Evolutionary conservation across 2,113 vertebrate species (phyloP), one percentile per base, ranked within the genome.

Genomic region (Rhea americana): DNA sequence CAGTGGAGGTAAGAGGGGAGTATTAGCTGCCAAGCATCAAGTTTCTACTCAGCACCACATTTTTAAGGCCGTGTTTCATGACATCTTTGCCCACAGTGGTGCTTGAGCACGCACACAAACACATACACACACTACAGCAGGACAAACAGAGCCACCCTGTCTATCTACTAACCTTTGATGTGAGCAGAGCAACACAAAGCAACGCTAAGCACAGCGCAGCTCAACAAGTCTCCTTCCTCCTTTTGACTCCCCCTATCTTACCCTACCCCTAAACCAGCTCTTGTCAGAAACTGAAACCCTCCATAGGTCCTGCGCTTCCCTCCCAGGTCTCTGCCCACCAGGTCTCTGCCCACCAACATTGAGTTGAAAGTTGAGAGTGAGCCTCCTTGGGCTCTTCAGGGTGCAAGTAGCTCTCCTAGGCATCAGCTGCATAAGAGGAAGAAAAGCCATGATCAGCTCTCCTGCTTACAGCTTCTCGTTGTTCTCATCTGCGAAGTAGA

Each of bases 401-500:
- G 39, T 1, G 2, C 30, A 0, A 7, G 11, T 1, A 5, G 73
- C 73, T 90, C 68, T 81, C 55, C 61, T 7, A 9, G 72, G 37
- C 55, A 65, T 17, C 0, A 0, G 35, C 20, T 63, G 61, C 12
- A 8, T 25, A 48, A 53, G 25, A 3, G 80, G 47, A 71, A 24
- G 5, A 28, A 48, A 56, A 71, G 62, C 32, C 48, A 5, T 0
- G 12, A 26, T 35, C 58, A 74, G 13, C 20, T 58, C 19, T 5
- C 6, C 28, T 59, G 96, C 99, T 98, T 96, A 99, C 99, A 99
- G 98, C 97, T 98, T 99, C 97, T 99, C 98, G 11, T 99, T 99
- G 96, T 98, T 99, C 96, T 99, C 99, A 3, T 99, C 99, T 0
- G 98, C 98, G 48, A 99, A 99, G 97, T 98, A 99, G 96, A 99